Conservation (phyloP, 2,888 invertebrate species). For the Stenichneumon culpator region DNA sequence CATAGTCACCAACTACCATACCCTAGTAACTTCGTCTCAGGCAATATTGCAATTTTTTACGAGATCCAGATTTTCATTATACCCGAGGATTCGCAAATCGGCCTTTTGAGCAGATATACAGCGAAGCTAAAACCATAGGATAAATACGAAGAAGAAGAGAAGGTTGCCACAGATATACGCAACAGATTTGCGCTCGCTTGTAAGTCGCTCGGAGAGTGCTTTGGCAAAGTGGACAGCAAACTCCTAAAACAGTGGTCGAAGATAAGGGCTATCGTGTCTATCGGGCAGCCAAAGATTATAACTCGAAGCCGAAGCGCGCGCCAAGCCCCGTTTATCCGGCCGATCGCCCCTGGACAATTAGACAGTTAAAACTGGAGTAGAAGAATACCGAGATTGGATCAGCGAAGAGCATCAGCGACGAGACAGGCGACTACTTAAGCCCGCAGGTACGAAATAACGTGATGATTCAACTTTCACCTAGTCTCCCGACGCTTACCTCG, state of each 20-base stretch:
- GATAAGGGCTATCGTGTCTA: conserved; percentile 54
- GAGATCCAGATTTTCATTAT: background rate
- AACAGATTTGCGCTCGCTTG: conserved; percentile 27
- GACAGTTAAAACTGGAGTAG: conserved; percentile 61
- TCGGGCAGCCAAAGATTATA: conserved; percentile 31
- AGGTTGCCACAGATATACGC: conserved; percentile 10
- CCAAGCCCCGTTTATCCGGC: conserved; percentile 40
- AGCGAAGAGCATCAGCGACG: conserved; percentile 17
- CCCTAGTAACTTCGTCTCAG: too few species aligned
- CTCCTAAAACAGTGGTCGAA: conserved; percentile 37
- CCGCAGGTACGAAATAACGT: conserved; percentile 65
- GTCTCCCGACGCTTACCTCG: conserved; percentile 3
- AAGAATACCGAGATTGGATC: conserved; percentile 27
- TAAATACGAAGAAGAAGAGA: background rate
- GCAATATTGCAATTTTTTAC: background rate
- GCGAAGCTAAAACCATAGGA: background rate
- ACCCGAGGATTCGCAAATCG: background rate
- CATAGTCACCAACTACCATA: too few species aligned
- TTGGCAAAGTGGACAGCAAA: conserved; percentile 18
- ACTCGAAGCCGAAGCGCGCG: conserved; percentile 18
- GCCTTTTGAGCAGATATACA: conserved; percentile 19
- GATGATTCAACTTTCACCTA: conserved; percentile 46
- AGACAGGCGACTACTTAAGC: conserved; percentile 44
- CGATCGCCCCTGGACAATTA: conserved; percentile 66
- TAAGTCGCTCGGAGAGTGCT: background rate